Conservation (phyloP, 2,113 vertebrate genomes). For the Taurulus bubalis region DNA sequence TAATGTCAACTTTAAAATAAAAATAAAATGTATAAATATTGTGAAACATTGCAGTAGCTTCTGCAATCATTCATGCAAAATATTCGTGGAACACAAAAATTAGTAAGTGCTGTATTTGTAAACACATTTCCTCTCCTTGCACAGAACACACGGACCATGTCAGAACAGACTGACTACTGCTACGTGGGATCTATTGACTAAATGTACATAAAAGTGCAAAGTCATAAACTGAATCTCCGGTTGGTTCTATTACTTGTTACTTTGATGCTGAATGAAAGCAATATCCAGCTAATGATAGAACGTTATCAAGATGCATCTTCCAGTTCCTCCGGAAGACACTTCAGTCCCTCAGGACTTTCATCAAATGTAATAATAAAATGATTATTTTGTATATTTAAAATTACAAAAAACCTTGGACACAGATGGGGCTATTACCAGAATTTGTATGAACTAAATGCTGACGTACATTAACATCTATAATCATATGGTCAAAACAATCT, state of each 20-base stretch:
- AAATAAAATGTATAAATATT: background rate
- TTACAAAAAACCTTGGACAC: background rate
- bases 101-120: background rate
- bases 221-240: background rate
- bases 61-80: background rate
- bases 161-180: background rate
- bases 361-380: background rate
- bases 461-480: background rate
- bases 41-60: background rate
- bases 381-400: background rate
- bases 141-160: background rate
- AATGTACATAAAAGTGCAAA: background rate
- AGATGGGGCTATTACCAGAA: background rate
- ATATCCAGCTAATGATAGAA: background rate
- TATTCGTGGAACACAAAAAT: background rate
- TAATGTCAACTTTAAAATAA: background rate
- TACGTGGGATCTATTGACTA: background rate
- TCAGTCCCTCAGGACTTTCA: background rate
- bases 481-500: background rate
- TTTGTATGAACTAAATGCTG: background rate
- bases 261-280: background rate
- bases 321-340: background rate
- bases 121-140: conserved; percentile 49
- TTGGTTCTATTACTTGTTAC: background rate
- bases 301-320: background rate